phyloP scores from a whole-genome alignment of 2,888 invertebrate genomes.

The Idaea dimidiata region DNA sequence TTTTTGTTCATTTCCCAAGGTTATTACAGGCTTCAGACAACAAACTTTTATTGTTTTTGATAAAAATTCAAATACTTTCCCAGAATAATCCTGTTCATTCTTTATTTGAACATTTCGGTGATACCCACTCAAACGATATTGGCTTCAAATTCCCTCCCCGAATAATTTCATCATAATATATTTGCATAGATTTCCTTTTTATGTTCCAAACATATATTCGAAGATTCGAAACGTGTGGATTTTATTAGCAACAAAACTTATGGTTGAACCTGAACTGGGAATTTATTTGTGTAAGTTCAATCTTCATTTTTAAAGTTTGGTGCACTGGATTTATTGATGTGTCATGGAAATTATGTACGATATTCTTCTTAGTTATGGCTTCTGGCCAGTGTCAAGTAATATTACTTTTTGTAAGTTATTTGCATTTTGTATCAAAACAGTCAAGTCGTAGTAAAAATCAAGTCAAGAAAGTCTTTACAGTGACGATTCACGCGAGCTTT shows the following conservation, averaged over 20 bases:
- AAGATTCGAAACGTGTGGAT: background rate
- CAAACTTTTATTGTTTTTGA: background rate
- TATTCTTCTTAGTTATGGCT: too few relatives aligned
- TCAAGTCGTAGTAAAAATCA: too few relatives aligned
- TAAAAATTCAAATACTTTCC: background rate
- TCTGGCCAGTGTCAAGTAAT: too few relatives aligned
- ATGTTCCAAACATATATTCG: background rate
- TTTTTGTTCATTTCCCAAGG: background rate
- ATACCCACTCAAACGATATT: background rate
- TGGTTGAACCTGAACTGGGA: background rate
- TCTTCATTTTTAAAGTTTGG: too few relatives aligned
- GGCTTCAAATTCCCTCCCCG: background rate
- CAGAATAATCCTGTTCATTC: constrained; percentile 1
- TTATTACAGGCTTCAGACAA: background rate
- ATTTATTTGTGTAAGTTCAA: too few relatives aligned
- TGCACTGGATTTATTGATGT: too few relatives aligned
- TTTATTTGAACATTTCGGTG: background rate
- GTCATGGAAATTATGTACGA: too few relatives aligned
- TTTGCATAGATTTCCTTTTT: background rate
- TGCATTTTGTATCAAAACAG: too few relatives aligned
- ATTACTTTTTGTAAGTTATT: too few relatives aligned
- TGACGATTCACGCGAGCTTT: too few relatives aligned
- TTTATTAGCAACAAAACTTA: background rate
- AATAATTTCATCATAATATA: background rate
- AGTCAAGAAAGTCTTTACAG: too few relatives aligned